Evolutionary conservation across 2,797 vertebrate species (phyloP).

Genomic region (Gambelia wislizenii): DNA sequence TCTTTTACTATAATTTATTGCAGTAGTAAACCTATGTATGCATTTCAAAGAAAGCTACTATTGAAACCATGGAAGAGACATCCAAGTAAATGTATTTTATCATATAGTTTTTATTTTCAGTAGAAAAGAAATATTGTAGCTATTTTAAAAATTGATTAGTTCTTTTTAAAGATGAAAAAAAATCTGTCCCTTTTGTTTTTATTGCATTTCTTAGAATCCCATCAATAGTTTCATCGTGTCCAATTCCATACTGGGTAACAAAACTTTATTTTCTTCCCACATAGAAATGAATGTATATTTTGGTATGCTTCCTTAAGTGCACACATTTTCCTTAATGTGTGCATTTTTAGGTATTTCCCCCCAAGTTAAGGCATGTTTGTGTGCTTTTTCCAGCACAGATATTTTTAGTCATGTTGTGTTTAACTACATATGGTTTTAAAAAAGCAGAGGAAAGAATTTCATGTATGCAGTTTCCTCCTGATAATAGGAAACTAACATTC

Average conservation of each 20-base stretch:
- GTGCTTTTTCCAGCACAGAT: background rate
- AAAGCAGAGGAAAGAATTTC: too few species aligned
- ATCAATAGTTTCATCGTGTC: background rate
- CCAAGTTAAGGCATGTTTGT: background rate
- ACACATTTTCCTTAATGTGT: background rate
- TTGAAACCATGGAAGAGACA: background rate
- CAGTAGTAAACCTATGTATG: background rate
- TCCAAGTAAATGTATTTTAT: background rate
- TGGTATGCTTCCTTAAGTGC: too few species aligned
- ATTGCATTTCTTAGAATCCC: background rate
- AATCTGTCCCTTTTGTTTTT: background rate
- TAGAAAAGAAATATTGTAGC: background rate
- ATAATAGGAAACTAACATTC: too few species aligned
- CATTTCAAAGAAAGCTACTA: background rate
- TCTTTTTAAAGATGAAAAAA: background rate
- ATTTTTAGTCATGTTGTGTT: too few species aligned
- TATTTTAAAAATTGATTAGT: conserved; percentile 1
- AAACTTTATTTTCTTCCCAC: background rate
- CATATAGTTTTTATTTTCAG: background rate
- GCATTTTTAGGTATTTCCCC: background rate
- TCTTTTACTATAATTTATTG: conserved; percentile 11
- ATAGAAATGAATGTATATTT: background rate
- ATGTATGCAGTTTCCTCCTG: too few species aligned
- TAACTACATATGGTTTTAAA: too few species aligned
- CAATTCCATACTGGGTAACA: background rate